phyloP scores from a whole-genome alignment of 2,797 vertebrate genomes.

The Sebastes matsubarae region DNA sequence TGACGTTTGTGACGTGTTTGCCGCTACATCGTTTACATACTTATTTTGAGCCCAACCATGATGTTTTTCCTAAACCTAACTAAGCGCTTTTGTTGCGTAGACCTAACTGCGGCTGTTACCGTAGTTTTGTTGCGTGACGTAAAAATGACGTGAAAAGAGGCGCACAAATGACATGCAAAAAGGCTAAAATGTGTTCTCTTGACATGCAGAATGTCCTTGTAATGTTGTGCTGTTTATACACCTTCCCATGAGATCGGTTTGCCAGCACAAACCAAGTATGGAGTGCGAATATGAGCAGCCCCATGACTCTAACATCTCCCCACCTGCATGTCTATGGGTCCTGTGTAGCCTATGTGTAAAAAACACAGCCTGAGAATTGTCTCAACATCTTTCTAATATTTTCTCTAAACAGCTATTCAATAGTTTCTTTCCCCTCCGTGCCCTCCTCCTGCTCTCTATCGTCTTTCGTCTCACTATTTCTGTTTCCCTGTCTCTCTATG shows the following conservation, averaged over 20 bases:
- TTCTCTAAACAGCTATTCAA: not conserved
- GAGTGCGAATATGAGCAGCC: not conserved
- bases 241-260: not conserved
- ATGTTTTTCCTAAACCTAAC: no score
- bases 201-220: not conserved
- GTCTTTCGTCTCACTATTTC: not conserved
- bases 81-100: no score
- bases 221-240: not conserved
- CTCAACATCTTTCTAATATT: not conserved
- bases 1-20: not conserved
- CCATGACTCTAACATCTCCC: not conserved
- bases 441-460: not conserved
- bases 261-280: not conserved
- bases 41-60: no score
- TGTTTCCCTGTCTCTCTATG: not conserved
- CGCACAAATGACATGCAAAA: not conserved
- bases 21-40: no score
- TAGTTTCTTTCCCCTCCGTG: not conserved
- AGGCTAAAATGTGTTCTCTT: not conserved
- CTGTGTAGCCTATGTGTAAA: not conserved
- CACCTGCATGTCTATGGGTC: not conserved
- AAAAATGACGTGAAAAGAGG: no score
- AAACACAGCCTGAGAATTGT: not conserved
- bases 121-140: not conserved
- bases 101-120: no score